phyloP scores from a whole-genome alignment of 1,140 invertebrate species.

The Atta cephalotes region DNA sequence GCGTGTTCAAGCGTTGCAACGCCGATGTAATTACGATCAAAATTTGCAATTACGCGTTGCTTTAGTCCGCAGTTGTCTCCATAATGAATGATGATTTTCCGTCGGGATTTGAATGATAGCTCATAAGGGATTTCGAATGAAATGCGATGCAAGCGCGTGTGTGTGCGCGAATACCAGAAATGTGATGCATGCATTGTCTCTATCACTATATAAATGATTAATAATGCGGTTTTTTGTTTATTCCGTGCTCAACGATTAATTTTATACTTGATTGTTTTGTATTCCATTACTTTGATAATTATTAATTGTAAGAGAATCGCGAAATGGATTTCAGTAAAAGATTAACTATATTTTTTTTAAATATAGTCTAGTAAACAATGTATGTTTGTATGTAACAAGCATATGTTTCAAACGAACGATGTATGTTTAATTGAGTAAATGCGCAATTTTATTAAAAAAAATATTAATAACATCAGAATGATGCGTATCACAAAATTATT shows the following conservation, averaged over 20 bases:
- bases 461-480: background rate
- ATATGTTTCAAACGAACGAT: background rate
- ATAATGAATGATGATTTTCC: slow-evolving; percentile 29
- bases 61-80: background rate
- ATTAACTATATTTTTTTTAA: background rate
- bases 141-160: background rate
- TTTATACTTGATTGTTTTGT: slow-evolving; percentile 1
- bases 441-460: background rate
- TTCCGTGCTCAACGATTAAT: background rate
- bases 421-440: background rate
- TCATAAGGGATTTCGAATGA: slow-evolving; percentile 23
- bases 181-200: background rate
- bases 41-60: slow-evolving; percentile 21
- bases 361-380: background rate
- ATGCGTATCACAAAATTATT: background rate
- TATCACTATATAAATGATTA: slow-evolving; percentile 10
- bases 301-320: background rate
- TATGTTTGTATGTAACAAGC: too few species aligned
- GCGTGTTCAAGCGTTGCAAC: background rate
- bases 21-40: slow-evolving; percentile 20
- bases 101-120: slow-evolving; percentile 32
- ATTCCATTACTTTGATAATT: background rate
- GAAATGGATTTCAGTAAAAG: background rate
- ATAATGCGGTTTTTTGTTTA: background rate
- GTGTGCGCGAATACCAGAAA: background rate